These are phyloP conservation scores for Ectemnius continuus DNA, from an alignment of 2,888 invertebrate species.

Conservation along the genomic window DNA sequence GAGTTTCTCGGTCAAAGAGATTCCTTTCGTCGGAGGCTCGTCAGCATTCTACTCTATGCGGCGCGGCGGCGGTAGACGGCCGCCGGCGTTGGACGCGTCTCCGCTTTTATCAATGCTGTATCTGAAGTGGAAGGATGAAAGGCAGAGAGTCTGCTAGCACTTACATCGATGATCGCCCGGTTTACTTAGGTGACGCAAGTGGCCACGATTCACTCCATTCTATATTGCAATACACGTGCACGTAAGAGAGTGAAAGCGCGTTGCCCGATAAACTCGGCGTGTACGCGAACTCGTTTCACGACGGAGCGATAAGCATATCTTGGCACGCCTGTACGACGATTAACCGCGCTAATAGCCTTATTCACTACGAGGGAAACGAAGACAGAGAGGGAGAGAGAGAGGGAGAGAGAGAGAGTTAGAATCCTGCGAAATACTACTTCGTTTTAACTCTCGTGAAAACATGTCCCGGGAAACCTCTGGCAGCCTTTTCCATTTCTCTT, in stretches of 20 bases:
- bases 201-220: constrained; percentile 30
- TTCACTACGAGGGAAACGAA: neutral
- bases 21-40: constrained; percentile 8
- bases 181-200: constrained; percentile 24
- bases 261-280: constrained; percentile 21
- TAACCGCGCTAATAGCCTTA: neutral
- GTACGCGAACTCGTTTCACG: neutral
- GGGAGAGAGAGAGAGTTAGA: neutral
- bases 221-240: constrained; percentile 28
- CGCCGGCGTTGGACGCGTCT: neutral
- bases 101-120: neutral
- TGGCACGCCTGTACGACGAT: neutral
- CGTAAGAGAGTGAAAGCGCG: constrained; percentile 44
- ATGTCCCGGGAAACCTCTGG: too few relatives aligned
- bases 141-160: neutral
- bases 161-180: neutral
- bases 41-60: constrained; percentile 5
- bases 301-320: constrained; percentile 25
- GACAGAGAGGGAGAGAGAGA: neutral
- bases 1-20: constrained; percentile 17
- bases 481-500: too few relatives aligned
- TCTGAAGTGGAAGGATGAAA: constrained; percentile 5
- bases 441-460: too few relatives aligned
- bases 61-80: constrained; percentile 1
- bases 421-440: too few relatives aligned